A percentile compares a stretch with the other conserved stretches of the same genome.
Conservation (phyloP, 2,113 vertebrate genomes). For the Rattus norvegicus region GRCr8 NC_086028.1:44177501-44178000, state of each 20-base stretch:
- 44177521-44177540: not conserved
- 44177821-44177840: not conserved
- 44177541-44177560: not conserved
- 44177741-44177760: not conserved
- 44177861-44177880: not conserved
- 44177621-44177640: not conserved
- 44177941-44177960: not conserved
- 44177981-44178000: not conserved
- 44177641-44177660: not conserved
- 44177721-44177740: not conserved
- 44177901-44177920: not conserved
- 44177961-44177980: not conserved
- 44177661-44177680: not conserved
- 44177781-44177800: not conserved
- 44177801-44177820: not conserved
- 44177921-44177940: not conserved
- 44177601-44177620: not conserved
- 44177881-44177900: not conserved
- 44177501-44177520: not conserved
- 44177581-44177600: not conserved
- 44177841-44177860: not conserved
- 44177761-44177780: not conserved
- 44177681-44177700: not conserved
- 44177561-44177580: not conserved
- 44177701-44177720: too few relatives aligned